A percentile compares a stretch with the other conserved stretches of the same genome.
phyloP scores from a whole-genome alignment of 1,140 invertebrate genomes.

The Globodera rostochiensis region DNA sequence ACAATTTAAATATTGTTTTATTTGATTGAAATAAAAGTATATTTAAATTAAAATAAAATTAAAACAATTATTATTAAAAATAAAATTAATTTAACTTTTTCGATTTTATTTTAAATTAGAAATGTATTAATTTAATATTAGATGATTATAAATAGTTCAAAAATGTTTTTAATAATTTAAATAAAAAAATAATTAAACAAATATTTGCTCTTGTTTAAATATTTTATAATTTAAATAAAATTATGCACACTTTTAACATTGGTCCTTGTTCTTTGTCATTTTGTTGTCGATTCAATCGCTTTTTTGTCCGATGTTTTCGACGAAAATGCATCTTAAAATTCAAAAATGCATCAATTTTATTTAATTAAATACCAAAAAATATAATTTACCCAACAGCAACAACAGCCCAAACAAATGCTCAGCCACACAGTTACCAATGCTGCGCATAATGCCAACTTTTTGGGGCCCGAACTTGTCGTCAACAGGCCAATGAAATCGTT shows the following conservation, averaged over 20 bases:
- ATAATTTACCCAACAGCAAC: conserved; percentile 28
- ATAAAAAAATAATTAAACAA: neutral
- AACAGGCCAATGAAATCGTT: conserved; percentile 22
- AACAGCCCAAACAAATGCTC: conserved; percentile 33
- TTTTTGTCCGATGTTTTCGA: conserved; percentile 14
- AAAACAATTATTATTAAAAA: neutral
- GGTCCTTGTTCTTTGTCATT: neutral
- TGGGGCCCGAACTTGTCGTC: conserved; percentile 20
- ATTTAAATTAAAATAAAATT: neutral
- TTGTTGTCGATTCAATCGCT: neutral
- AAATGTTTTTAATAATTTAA: too few species aligned
- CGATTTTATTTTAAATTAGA: neutral
- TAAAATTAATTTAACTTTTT: neutral
- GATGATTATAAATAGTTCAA: too few species aligned
- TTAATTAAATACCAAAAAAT: neutral
- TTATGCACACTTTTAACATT: neutral
- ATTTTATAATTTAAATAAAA: neutral
- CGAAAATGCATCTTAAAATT: conserved; percentile 13
- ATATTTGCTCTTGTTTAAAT: neutral
- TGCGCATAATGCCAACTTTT: conserved; percentile 27
- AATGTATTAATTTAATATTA: too few species aligned
- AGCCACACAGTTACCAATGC: conserved; percentile 16
- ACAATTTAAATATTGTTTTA: neutral
- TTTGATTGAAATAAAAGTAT: neutral
- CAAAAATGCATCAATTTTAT: conserved; percentile 10